Conservation (phyloP, 2,888 invertebrate species). For the Ochropleura leucogaster region DNA sequence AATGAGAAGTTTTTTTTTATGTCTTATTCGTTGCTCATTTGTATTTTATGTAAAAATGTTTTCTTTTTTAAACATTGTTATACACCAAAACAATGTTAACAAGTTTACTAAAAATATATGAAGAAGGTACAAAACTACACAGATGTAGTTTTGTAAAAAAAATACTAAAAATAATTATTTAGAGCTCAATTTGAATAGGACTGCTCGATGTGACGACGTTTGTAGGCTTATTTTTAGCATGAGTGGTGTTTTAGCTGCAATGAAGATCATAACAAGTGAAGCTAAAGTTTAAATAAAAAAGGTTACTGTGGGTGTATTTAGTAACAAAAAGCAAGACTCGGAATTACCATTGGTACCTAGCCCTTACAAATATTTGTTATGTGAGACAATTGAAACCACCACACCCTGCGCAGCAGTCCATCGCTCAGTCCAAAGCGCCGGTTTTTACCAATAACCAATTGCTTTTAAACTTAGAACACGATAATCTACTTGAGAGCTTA, state of each 20-base stretch:
- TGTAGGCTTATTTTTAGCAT: not conserved
- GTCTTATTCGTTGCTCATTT: not conserved
- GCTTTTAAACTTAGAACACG: constrained; percentile 23
- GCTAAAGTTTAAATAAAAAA: too few relatives aligned
- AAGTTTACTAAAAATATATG: not conserved
- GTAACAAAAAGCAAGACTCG: too few relatives aligned
- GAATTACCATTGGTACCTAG: too few relatives aligned
- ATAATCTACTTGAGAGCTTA: constrained; percentile 31
- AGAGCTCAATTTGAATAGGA: not conserved
- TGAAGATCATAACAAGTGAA: not conserved
- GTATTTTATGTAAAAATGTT: too few relatives aligned
- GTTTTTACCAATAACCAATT: not conserved
- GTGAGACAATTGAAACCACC: too few relatives aligned
- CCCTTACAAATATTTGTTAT: too few relatives aligned
- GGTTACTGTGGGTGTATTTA: too few relatives aligned
- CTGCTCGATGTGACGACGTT: not conserved
- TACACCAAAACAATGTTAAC: not conserved
- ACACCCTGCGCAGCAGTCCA: too few relatives aligned
- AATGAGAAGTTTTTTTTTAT: constrained; percentile 1
- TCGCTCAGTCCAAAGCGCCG: too few relatives aligned
- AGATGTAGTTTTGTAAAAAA: not conserved
- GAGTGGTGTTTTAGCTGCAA: not conserved
- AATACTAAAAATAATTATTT: too few relatives aligned
- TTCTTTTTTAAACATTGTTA: too few relatives aligned
- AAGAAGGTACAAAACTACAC: too few relatives aligned